Evolutionary conservation across 2,888 invertebrate species (phyloP), one percentile per base, ranked within the genome.

Genomic region (Drosophila cognata): DNA sequence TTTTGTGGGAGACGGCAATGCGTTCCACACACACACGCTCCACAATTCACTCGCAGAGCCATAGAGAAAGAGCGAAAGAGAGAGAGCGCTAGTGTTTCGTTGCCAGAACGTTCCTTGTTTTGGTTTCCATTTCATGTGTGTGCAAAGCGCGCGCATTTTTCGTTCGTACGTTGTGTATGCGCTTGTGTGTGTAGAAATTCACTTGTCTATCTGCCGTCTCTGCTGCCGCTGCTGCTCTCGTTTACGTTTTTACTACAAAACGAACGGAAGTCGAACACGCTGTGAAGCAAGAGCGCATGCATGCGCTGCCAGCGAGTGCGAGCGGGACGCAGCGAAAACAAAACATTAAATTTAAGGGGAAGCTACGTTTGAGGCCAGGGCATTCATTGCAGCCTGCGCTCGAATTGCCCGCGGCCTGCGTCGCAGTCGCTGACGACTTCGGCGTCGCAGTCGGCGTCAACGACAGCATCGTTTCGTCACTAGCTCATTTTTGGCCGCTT

Each of bases 311-410:
- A 46, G 18, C 33, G 63, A 35, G 87, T 74, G 79, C 72, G 73
- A 88, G 77, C 71, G 72, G 53, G 85, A 89, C 64, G 72, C 74
- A 86, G 74, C 78, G 87, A 90, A 90, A 88, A 90, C 88, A 90
- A 88, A 88, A 88, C 88, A 86, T 86, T 82, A 88, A 86, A 81
- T 78, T 84, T 71, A 67, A 75, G 76, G 86, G 84, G 83, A 78
- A 70, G 72, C 61, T 72, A 66, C 77, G 63, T 77, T 72, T 77
- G 61, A 62, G 65, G 66, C 71, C 68, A 59, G 62, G 18, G 50
- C 58, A 60, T 38, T 41, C 43, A 51, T 48, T 72, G 76, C 58
- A 56, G 56, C 55, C 52, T 75, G 80, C 65, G 72, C 57, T 51
- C 53, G 43, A 61, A 36, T 25, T 33, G 13, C 16, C 7, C 48